Evolutionary conservation across 2,113 vertebrate genomes (phyloP), one percentile per base, ranked within the genome.

Genomic region (Elephas maximus): DNA sequence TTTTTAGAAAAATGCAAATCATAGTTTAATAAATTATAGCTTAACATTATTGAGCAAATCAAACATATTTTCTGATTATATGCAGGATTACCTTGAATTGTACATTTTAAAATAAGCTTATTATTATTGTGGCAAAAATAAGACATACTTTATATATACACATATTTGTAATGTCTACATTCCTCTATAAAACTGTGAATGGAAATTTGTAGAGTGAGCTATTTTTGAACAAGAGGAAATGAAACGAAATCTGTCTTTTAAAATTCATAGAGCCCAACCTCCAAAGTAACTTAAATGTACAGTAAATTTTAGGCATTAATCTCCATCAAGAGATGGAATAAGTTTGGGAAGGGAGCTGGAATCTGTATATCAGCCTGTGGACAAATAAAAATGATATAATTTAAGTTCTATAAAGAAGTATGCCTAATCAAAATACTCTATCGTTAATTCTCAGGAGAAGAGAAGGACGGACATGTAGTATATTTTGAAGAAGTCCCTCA

Each of bases 11-110:
- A 89, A 71, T 23, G 10, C 65, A 82, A 86, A 81, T 57, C 60
- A 91, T 63, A 86, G 86, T 96, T 96, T 91, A 79, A 71, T 65
- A 94, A 3, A 93, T 41, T 88, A 44, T 51, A 74, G 9, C 4
- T 92, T 89, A 86, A 53, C 0, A 87, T 0, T 10, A 90, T 28
- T 86, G 17, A 78, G 44, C 26, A 96, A 95, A 91, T 74, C 15
- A 90, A 67, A 86, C 26, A 81, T 81, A 67, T 91, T 92, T 94
- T 94, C 37, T 65, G 28, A 44, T 11, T 33, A 11, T 53, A 63
- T 63, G 0, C 1, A 77, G 21, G 90, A 18, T 1, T 4, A 84
- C 23, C 6, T 8, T 48, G 37, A 89, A 89, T 30, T 62, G 53
- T 82, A 57, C 5, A 90, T 60, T 60, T 96, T 92, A 90, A 89